Evolutionary conservation across 2,113 vertebrate genomes (phyloP).

Genomic region (Chionis minor): DNA sequence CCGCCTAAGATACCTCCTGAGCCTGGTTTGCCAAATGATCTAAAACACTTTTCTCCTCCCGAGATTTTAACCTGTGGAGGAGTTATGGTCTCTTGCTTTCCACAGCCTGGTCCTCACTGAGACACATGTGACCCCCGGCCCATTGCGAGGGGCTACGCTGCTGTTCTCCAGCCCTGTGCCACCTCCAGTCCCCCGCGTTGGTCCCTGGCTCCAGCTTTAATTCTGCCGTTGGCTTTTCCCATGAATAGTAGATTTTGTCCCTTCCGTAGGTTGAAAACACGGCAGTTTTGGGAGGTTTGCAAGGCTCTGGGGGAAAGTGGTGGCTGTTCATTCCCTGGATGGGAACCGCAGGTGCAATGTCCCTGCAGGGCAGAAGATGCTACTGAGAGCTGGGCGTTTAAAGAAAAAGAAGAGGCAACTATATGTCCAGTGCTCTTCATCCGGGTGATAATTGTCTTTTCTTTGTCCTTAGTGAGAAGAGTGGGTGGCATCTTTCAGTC

Average conservation of each 20-base stretch:
- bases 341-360: rapidly evolving
- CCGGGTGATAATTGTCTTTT: background rate
- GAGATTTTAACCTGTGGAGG: background rate
- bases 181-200: background rate
- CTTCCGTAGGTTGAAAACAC: background rate
- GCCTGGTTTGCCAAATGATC: background rate
- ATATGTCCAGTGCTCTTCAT: background rate
- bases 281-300: rapidly evolving
- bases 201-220: background rate
- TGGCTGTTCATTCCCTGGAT: rapidly evolving
- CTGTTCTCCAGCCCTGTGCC: rapidly evolving
- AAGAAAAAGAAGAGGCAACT: background rate
- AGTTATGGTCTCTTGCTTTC: background rate
- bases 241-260: background rate
- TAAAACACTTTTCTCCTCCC: background rate
- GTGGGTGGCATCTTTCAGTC: background rate
- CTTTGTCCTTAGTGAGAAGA: background rate
- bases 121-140: rapidly evolving
- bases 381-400: background rate
- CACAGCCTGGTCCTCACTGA: background rate
- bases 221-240: rapidly evolving
- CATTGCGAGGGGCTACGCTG: background rate
- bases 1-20: background rate
- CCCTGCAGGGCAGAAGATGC: background rate
- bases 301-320: background rate